Evolutionary conservation across 2,888 invertebrate species (phyloP), one percentile per base, ranked within the genome.

Genomic region (Atrina japonica): DNA sequence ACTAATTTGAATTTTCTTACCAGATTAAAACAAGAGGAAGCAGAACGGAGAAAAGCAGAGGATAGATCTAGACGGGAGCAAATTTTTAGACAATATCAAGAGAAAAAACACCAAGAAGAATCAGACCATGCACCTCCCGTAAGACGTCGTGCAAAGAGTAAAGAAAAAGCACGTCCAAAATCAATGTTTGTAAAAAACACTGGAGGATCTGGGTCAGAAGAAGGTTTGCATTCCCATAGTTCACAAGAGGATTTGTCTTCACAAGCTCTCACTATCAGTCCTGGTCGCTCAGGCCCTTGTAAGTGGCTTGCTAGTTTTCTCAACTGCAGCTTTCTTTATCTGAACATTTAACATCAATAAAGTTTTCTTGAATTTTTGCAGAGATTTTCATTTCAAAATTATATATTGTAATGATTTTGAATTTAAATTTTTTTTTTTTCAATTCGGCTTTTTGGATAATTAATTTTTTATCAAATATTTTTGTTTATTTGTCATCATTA

Each of bases 71-170:
- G 97, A 71, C 92, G 97, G 66, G 95, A 96, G 79, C 94, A 93
- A 78, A 98, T 98, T 88, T 93, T 97, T 83, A 96, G 97, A 88
- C 96, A 97, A 91, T 96, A 98, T 92, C 95, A 97, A 91, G 92
- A 97, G 82, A 96, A 97, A 90, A 98, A 98, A 91, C 55, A 53
- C 2, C 96, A 96, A 66, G 94, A 96, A 75, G 91, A 91, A 30
- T 89, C 89, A 70, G 89, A 90, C 16, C 77, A 79, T 23, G 69
- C 75, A 9, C 84, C 35, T 16, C 74, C 29, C 41, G 72, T 21
- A 55, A 70, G 14, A 73, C 82, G 74, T 52, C 45, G 64, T n/a
- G 71, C 74, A 16, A 67, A 73, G 45, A 52, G 66, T 11, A 69
- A 74, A 55, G 75, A 76, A 6, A 82, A 84, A 67, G 74, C 83